phyloP scores from a whole-genome alignment of 2,797 vertebrate genomes.

The Cryptoblepharus egeriae region DNA sequence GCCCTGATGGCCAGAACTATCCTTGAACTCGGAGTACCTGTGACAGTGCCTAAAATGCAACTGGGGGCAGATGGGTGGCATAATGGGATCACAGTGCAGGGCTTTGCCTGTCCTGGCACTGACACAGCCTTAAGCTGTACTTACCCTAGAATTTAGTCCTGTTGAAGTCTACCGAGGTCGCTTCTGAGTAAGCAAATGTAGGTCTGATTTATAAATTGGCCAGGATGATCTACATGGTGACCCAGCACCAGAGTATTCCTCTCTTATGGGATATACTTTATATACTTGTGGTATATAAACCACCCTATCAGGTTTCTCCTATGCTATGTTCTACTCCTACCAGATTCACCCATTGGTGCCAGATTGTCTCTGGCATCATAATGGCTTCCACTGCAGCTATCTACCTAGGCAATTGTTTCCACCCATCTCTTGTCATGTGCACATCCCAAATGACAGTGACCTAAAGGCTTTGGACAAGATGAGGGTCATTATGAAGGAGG shows the following conservation, averaged over 20 bases:
- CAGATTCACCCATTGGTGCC: background rate
- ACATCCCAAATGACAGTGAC: background rate
- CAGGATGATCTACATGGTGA: background rate
- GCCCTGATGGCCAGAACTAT: no score
- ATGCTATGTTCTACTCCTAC: background rate
- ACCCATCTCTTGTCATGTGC: background rate
- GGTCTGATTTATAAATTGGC: background rate
- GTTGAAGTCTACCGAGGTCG: background rate
- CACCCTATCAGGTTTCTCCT: background rate
- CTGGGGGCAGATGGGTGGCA: background rate
- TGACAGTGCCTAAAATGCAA: no score
- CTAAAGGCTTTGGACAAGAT: background rate
- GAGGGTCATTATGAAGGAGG: background rate
- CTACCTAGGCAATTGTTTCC: conserved; percentile 3
- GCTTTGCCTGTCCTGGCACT: no score
- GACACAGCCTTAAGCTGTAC: background rate
- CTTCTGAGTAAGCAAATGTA: background rate
- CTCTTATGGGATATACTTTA: no score
- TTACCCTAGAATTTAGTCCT: background rate
- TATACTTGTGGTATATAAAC: background rate
- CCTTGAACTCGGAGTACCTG: no score
- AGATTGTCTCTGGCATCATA: conserved; percentile 18
- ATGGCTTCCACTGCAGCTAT: conserved; percentile 21
- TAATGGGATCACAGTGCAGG: no score
- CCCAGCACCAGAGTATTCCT: background rate